Evolutionary conservation across 2,113 vertebrate species (phyloP).

Genomic region (Mystacornis crossleyi): DNA sequence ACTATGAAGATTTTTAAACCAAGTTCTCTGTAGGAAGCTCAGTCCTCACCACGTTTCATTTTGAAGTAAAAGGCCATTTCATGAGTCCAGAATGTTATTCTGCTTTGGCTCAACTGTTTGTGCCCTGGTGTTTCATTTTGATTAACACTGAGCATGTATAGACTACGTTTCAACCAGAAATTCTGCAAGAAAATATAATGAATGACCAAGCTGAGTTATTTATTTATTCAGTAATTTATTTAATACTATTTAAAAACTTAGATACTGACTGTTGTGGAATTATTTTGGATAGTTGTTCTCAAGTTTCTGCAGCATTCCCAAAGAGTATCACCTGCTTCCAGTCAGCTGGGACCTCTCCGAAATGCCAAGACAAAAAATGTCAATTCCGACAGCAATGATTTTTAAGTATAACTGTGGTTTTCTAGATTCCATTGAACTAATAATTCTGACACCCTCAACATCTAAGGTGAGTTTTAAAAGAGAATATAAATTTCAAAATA

Average conservation of each 20-base stretch:
- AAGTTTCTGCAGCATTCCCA: background rate
- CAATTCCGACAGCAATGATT: background rate
- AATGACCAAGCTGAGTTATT: background rate
- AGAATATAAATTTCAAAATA: background rate
- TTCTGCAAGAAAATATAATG: background rate
- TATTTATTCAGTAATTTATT: background rate
- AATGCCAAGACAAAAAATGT: background rate
- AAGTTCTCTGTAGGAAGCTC: background rate
- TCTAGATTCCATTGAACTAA: background rate
- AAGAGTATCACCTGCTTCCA: background rate
- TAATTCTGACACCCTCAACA: background rate
- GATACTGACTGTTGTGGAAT: background rate
- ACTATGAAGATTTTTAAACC: background rate
- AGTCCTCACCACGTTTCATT: rapidly evolving
- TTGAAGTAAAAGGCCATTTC: background rate
- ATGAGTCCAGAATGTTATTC: background rate
- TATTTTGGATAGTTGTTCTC: background rate
- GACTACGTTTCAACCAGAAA: background rate
- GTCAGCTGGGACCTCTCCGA: background rate
- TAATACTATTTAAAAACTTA: background rate
- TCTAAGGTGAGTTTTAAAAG: background rate
- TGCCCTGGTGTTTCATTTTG: background rate
- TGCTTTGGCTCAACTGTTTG: background rate
- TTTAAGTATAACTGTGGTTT: background rate
- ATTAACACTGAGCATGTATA: background rate